Evolutionary conservation across 1,140 invertebrate genomes (phyloP).

Genomic region (Solenopsis fugax): DNA sequence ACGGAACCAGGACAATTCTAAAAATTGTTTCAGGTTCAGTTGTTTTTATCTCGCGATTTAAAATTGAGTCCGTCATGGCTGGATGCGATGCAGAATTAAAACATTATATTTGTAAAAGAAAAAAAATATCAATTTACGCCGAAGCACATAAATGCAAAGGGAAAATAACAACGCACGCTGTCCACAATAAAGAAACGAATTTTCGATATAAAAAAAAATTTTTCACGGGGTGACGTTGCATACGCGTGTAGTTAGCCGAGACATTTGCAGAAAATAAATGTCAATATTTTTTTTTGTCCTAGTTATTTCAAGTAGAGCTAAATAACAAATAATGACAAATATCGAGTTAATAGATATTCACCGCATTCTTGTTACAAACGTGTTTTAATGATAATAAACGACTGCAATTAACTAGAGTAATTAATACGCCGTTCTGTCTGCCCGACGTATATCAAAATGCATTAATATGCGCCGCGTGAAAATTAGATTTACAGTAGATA

Average conservation of each 20-base stretch:
- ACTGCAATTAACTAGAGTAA: background rate
- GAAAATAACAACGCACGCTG: background rate
- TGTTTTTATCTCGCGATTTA: background rate
- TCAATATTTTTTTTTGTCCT: background rate
- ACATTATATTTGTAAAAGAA: background rate
- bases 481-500: conserved; percentile 2
- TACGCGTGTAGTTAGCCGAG: background rate
- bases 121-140: background rate
- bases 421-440: background rate
- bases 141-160: background rate
- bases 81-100: background rate
- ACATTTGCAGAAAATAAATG: background rate
- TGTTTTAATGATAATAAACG: background rate
- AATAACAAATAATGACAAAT: background rate
- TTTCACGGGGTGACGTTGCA: background rate
- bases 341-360: background rate
- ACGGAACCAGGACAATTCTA: background rate
- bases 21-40: background rate
- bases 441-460: background rate
- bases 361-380: background rate
- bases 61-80: background rate
- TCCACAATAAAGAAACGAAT: background rate
- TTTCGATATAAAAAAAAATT: background rate
- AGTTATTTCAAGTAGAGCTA: background rate
- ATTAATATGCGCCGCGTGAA: background rate